Percentiles rank a stretch among this genome's conserved stretches.
phyloP scores from a whole-genome alignment of 2,888 invertebrate species.

The Torymus texanus region DNA sequence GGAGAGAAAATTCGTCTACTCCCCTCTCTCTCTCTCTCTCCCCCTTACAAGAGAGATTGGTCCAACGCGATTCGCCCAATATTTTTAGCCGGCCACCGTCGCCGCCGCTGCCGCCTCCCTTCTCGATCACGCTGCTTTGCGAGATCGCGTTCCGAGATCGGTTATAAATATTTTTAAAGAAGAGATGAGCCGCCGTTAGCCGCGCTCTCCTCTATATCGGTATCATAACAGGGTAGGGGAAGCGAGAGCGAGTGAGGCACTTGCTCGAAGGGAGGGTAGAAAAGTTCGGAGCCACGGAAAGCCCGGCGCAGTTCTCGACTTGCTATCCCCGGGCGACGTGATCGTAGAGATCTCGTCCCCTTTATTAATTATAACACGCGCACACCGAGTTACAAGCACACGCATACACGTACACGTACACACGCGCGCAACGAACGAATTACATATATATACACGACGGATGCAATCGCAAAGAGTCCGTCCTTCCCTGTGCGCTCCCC shows the following conservation, averaged over 20 bases:
- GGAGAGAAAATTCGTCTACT: constrained; percentile 13
- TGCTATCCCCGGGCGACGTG: constrained; percentile 62
- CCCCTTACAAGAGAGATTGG: not conserved
- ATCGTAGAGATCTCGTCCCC: not conserved
- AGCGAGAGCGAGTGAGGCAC: constrained; percentile 62
- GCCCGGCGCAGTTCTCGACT: constrained; percentile 69
- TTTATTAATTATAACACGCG: constrained; percentile 4
- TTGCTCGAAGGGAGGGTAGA: constrained; percentile 72
- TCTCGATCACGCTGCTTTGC: constrained; percentile 52
- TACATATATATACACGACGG: too few species aligned
- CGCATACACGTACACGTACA: not conserved
- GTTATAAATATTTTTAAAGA: constrained; percentile 74
- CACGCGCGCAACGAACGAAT: too few species aligned
- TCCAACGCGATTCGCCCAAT: constrained; percentile 47
- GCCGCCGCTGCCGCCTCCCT: not conserved
- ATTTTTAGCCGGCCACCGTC: constrained; percentile 51
- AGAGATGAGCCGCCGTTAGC: constrained; percentile 65
- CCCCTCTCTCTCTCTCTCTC: constrained; percentile 21
- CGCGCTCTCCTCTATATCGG: not conserved
- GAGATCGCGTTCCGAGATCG: constrained; percentile 64
- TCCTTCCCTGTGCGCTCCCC: not conserved
- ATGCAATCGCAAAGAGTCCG: too few species aligned
- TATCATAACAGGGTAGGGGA: constrained; percentile 46
- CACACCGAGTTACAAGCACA: constrained; percentile 22
- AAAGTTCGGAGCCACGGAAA: constrained; percentile 71